Conservation (phyloP, 2,888 invertebrate genomes). For the Drosophila atroscutellata region DNA sequence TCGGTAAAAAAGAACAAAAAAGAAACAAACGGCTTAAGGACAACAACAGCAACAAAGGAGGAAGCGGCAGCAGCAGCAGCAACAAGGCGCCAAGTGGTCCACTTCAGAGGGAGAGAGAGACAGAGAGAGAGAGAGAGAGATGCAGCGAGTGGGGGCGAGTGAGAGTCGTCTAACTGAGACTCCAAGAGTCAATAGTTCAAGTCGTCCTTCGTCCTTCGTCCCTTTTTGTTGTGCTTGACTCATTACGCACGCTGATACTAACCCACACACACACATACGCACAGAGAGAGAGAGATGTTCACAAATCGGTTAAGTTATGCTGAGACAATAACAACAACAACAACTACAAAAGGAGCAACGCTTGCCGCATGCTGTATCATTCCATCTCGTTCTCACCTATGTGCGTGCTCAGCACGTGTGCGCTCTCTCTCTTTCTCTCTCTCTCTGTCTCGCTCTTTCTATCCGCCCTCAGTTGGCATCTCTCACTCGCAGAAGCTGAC, state of each 20-base stretch:
- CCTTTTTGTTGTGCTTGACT: conserved; percentile 21
- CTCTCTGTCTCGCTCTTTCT: conserved; percentile 4
- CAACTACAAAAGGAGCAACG: conserved; percentile 22
- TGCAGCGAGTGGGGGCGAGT: conserved; percentile 1
- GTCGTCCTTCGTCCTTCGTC: conserved; percentile 12
- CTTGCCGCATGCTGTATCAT: conserved; percentile 37
- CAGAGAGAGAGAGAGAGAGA: conserved; percentile 1
- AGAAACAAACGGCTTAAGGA: conserved; percentile 13
- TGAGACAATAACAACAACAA: conserved; percentile 37
- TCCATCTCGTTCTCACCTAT: conserved; percentile 33
- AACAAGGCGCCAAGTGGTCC: conserved; percentile 45
- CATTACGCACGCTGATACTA: conserved; percentile 20
- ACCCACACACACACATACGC: conserved; percentile 3
- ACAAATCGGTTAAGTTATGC: conserved; percentile 38
- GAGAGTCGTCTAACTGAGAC: conserved; percentile 18
- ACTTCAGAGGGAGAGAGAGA: conserved; percentile 18
- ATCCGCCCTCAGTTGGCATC: conserved; percentile 41
- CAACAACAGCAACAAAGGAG: conserved; percentile 19
- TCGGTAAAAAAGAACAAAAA: conserved; percentile 29
- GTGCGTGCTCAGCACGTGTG: conserved; percentile 25
- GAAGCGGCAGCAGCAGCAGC: conserved; percentile 17
- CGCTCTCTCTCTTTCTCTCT: conserved; percentile 16
- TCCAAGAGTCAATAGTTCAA: conserved; percentile 36
- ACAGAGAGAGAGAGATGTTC: conserved; percentile 3
- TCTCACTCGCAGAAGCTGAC: conserved; percentile 21